Percentiles rank a stretch among this genome's conserved stretches.
Conservation (phyloP, 1,140 invertebrate genomes). For the Pogonomyrmex barbatus region DNA sequence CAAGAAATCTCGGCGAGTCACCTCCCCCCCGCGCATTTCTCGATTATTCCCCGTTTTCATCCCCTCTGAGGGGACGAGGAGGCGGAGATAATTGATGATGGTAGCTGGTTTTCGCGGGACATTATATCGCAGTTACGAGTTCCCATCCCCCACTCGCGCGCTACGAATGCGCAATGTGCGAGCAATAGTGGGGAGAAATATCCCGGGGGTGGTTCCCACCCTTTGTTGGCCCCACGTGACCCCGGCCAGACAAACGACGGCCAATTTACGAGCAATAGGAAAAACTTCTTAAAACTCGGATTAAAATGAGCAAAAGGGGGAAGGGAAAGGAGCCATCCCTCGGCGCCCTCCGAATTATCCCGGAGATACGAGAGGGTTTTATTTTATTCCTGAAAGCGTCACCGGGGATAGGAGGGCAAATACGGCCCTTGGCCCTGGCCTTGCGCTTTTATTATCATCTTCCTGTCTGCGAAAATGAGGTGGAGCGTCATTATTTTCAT, state of each 20-base stretch:
- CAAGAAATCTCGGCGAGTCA: constrained; percentile 39
- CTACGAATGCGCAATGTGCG: constrained; percentile 42
- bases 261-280: constrained; percentile 80
- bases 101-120: constrained; percentile 74
- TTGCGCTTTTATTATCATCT: constrained; percentile 49
- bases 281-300: constrained; percentile 82
- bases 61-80: constrained; percentile 38
- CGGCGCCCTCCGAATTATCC: constrained; percentile 67
- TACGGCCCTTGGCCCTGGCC: constrained; percentile 42
- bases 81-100: constrained; percentile 80
- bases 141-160: constrained; percentile 22
- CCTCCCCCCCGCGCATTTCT: neutral
- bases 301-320: constrained; percentile 77
- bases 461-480: constrained; percentile 16
- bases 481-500: constrained; percentile 39
- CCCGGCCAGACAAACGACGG: constrained; percentile 80
- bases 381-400: constrained; percentile 76
- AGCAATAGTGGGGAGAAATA: constrained; percentile 48
- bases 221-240: constrained; percentile 62
- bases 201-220: constrained; percentile 40
- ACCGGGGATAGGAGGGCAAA: constrained; percentile 26
- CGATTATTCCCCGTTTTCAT: constrained; percentile 63
- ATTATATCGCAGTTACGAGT: constrained; percentile 79
- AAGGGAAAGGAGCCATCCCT: constrained; percentile 22
- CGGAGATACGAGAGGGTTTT: constrained; percentile 67